These are phyloP conservation scores for Cryptocheilus praepositus DNA, from an alignment of 2,888 invertebrate genomes.

Conservation along the genomic window DNA sequence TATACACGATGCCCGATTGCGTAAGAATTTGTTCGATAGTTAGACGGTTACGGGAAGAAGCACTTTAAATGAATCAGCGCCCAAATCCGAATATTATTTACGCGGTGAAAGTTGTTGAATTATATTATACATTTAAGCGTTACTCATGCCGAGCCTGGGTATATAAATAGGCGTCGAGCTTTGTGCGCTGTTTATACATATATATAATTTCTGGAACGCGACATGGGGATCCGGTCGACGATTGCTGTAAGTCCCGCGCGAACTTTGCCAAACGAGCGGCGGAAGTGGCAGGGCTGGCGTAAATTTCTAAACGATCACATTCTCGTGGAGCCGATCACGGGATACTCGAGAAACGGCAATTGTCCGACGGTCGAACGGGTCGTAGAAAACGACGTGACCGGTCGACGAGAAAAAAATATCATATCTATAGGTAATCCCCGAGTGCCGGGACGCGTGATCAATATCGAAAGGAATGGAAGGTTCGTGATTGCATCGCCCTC, in stretches of 20 bases:
- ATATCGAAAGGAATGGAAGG: conserved; percentile 26
- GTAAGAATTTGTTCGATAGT: too few relatives aligned
- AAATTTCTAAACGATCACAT: conserved; percentile 23
- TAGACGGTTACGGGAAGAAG: too few relatives aligned
- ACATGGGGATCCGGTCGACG: conserved; percentile 15
- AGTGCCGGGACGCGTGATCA: conserved; percentile 6
- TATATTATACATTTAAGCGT: conserved; percentile 57
- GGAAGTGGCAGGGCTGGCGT: background rate
- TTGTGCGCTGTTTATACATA: conserved; percentile 39
- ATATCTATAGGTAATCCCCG: background rate
- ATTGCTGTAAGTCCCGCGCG: background rate
- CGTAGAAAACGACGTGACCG: too few relatives aligned
- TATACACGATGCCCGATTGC: too few relatives aligned
- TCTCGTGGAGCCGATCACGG: conserved; percentile 1
- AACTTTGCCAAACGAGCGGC: conserved; percentile 6
- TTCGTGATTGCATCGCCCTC: conserved; percentile 27
- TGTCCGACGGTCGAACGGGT: background rate
- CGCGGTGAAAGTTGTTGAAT: conserved; percentile 49
- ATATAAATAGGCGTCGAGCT: too few relatives aligned
- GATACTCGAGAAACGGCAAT: background rate
- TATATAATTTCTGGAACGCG: conserved; percentile 34
- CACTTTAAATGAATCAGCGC: conserved; percentile 41
- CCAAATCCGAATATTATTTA: conserved; percentile 59
- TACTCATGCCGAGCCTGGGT: conserved; percentile 53
- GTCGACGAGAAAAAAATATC: too few relatives aligned